Evolutionary conservation across 2,888 invertebrate species (phyloP).

Genomic region (Phoenoteleia sp.): DNA sequence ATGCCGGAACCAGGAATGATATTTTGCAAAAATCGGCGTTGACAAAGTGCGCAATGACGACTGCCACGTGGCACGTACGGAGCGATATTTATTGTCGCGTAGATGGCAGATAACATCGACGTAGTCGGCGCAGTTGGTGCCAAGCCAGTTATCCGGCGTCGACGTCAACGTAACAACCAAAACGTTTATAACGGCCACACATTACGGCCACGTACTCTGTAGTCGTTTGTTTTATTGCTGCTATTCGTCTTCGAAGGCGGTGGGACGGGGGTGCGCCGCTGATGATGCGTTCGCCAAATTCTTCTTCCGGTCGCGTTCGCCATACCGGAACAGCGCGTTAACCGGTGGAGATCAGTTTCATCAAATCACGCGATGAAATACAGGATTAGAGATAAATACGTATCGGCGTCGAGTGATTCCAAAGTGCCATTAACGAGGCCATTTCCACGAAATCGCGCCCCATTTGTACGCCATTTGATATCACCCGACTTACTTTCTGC

Average conservation of each 20-base stretch:
- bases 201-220: constrained; percentile 76
- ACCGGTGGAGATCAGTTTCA: constrained; percentile 67
- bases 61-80: constrained; percentile 66
- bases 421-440: constrained; percentile 65
- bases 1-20: constrained; percentile 55
- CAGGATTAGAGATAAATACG: constrained; percentile 68
- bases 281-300: constrained; percentile 77
- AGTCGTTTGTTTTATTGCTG: constrained; percentile 79
- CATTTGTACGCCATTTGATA: constrained; percentile 43
- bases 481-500: constrained; percentile 36
- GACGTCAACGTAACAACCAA: constrained; percentile 80
- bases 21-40: constrained; percentile 64
- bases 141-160: constrained; percentile 81
- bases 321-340: constrained; percentile 61
- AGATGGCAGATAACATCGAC: constrained; percentile 79
- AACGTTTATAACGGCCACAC: constrained; percentile 82
- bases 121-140: constrained; percentile 79
- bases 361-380: constrained; percentile 71
- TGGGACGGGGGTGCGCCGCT: constrained; percentile 56
- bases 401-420: constrained; percentile 60
- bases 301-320: constrained; percentile 73
- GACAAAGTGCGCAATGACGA: constrained; percentile 68
- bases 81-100: constrained; percentile 79
- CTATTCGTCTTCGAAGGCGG: constrained; percentile 78
- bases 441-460: constrained; percentile 54